Evolutionary conservation across 2,888 invertebrate species (phyloP), one percentile per base, ranked within the genome.

Genomic region (Apodemia zela): DNA sequence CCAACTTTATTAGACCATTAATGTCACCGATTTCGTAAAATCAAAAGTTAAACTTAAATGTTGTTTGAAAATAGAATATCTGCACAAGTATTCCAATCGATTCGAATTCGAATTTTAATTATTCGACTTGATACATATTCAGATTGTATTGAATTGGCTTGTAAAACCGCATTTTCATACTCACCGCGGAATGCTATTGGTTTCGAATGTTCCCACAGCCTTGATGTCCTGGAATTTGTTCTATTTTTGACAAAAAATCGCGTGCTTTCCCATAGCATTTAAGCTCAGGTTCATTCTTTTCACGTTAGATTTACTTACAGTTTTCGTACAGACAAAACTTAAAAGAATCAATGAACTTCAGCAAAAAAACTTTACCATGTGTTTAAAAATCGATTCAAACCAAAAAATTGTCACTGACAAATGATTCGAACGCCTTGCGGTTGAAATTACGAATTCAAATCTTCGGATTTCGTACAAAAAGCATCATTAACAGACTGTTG

Each of bases 371-470:
- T 77, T 81, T 87, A 86, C 87, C 88, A 29, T 84, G 89, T 89
- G 89, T 90, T 90, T 91, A 90, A 91, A 91, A 91, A 90, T 90
- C 91, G 91, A 91, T 91, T 88, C 89, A 84, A 85, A 80, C 87
- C 84, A 89, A 91, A 89, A 89, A 89, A 90, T 89, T 90, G 91
- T 91, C 91, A 91, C 89, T 90, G 90, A 91, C 91, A 89, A 91
- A 91, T 91, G 91, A 89, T 89, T 87, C 87, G 85, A 87, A 89
- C 85, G 89, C 82, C 87, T 89, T 88, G 91, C 82, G 90, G 90
- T 89, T 82, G 81, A 83, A 90, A 90, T 90, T 88, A 90, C 89
- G 89, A 85, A 90, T 89, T 89, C 91, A 89, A 90, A 91, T 89
- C 88, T 89, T 90, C 81, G 84, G 84, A 83, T 85, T 89, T 84